phyloP scores from a whole-genome alignment of 1,140 invertebrate species.

The Ips typographus region DNA sequence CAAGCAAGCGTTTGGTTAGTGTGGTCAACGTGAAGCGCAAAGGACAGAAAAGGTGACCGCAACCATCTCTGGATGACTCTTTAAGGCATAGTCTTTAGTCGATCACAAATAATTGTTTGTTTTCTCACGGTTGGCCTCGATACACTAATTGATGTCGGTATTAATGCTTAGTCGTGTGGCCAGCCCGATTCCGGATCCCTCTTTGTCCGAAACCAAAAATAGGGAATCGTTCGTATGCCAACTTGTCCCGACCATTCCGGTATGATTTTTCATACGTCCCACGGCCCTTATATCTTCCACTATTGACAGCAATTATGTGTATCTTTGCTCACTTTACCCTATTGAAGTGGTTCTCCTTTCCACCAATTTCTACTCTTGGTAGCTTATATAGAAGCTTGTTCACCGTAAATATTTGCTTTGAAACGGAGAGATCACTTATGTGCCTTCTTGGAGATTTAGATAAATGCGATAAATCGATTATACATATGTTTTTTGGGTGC shows the following conservation, averaged over 20 bases:
- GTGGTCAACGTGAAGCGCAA: constrained; percentile 39
- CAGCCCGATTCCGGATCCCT: constrained; percentile 40
- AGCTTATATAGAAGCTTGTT: background rate
- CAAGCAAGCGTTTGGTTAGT: constrained; percentile 42
- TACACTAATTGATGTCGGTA: constrained; percentile 52
- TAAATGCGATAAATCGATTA: too few species aligned
- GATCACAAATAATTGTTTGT: constrained; percentile 52
- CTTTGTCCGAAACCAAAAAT: constrained; percentile 42
- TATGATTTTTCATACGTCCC: constrained; percentile 43
- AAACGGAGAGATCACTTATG: too few species aligned
- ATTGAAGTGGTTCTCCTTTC: constrained; percentile 12
- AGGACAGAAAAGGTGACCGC: constrained; percentile 44
- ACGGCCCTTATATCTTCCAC: constrained; percentile 23
- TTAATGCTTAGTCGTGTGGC: constrained; percentile 47
- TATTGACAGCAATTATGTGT: constrained; percentile 42
- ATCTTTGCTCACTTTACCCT: constrained; percentile 36
- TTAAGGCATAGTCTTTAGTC: constrained; percentile 45
- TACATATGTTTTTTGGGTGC: too few species aligned
- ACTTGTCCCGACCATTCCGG: constrained; percentile 40
- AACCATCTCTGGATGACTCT: constrained; percentile 45
- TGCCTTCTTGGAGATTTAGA: too few species aligned
- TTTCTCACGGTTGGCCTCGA: constrained; percentile 51
- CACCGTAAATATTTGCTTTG: background rate
- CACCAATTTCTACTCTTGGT: background rate
- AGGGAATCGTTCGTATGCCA: constrained; percentile 43